Conservation (phyloP, 2,888 invertebrate genomes). For the Xestia xanthographa region DNA sequence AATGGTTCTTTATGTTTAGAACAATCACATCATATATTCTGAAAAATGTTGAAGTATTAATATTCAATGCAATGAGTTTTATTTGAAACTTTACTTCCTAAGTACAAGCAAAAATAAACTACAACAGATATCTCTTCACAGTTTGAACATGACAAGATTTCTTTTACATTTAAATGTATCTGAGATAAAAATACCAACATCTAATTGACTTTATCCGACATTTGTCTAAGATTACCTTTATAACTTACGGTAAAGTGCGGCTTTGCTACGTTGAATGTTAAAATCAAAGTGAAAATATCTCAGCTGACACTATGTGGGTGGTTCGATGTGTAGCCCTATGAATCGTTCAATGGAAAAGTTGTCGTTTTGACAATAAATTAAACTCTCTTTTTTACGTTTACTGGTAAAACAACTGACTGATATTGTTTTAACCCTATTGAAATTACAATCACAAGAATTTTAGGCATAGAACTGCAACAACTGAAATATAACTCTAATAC, state of each 20-base stretch:
- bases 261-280: slow-evolving; percentile 52
- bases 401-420: slow-evolving; percentile 6
- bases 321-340: slow-evolving; percentile 27
- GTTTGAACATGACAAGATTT: slow-evolving; percentile 57
- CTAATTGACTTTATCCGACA: slow-evolving; percentile 67
- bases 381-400: slow-evolving; percentile 23
- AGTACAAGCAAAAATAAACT: slow-evolving; percentile 36
- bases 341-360: slow-evolving; percentile 28
- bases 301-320: background rate
- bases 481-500: background rate
- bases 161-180: slow-evolving; percentile 61
- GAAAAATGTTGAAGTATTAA: background rate
- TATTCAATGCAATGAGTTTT: background rate
- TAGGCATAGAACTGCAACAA: background rate
- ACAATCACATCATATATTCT: background rate
- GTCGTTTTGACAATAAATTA: slow-evolving; percentile 23
- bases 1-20: background rate
- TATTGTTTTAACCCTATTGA: slow-evolving; percentile 11
- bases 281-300: slow-evolving; percentile 23
- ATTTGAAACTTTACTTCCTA: background rate
- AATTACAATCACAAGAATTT: background rate
- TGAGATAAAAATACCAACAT: slow-evolving; percentile 68
- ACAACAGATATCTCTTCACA: slow-evolving; percentile 48
- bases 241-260: slow-evolving; percentile 56
- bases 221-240: slow-evolving; percentile 68